Evolutionary conservation across 2,888 invertebrate genomes (phyloP), one percentile per base, ranked within the genome.

Genomic region (Acrobasis repandana): DNA sequence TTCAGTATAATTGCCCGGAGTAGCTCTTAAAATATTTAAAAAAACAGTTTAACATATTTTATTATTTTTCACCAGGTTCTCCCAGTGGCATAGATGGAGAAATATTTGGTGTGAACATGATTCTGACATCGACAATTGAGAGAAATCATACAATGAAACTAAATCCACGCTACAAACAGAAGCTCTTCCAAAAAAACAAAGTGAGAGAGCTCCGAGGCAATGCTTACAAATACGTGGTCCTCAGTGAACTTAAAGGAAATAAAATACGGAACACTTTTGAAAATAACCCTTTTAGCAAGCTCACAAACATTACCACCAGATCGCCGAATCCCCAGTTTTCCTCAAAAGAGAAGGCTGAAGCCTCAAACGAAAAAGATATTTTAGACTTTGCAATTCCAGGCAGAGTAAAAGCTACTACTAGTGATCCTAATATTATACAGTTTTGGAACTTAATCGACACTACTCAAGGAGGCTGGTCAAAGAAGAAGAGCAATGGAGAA

Each of bases 21-120:
- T 38, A 61, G 33, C 38, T 10, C n/a, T 43, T 11, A 5, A 14
- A n/a, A 11, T 14, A 11, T 38, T 38, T 3, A 1, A 3, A 43
- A 11, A 43, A 2, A 3, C n/a, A n/a, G n/a, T n/a, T n/a, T n/a
- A n/a, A n/a, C n/a, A n/a, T n/a, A n/a, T n/a, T 43, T 43, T n/a
- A n/a, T 43, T n/a, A n/a, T 43, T 16, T 20, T 48, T 62, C 52
- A 51, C 18, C 59, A 92, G 92, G 95, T 48, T 79, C 91, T 43
- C 93, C 94, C 64, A 95, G 94, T 64, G 95, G 95, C 9, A 92
- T 95, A 64, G 95, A 95, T 80, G 95, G 95, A 5, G 94, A 94
- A 77, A 90, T 95, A 66, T 94, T 94, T 73, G 95, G 95, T 10
- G 94, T 94, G 69, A 95, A 95, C 72, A 92, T 95, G 81, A 89